Percentiles rank a stretch among this genome's conserved stretches.
Evolutionary conservation across 2,888 invertebrate species (phyloP).

Genomic region (Synergus laeviventris): DNA sequence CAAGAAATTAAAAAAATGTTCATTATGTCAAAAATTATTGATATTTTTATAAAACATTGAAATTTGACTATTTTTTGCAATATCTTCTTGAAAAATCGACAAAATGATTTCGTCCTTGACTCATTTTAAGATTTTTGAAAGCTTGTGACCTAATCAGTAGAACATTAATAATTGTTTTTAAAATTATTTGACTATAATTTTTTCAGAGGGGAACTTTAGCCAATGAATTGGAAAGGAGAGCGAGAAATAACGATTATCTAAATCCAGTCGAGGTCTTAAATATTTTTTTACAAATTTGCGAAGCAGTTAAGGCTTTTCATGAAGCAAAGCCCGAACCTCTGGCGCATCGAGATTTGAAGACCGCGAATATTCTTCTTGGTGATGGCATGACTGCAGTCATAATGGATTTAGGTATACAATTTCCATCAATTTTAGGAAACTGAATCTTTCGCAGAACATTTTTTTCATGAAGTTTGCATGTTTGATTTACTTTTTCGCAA

Average conservation of each 20-base stretch:
- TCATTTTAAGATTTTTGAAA: no score
- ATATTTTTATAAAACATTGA: no score
- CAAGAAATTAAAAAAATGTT: no score
- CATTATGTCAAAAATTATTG: no score
- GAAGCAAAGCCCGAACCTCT: slow-evolving; percentile 84
- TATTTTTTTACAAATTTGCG: slow-evolving; percentile 85
- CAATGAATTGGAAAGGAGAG: slow-evolving; percentile 81
- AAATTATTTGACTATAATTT: not conserved
- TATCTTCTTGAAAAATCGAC: no score
- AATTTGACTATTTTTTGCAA: no score
- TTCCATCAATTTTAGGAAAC: not conserved
- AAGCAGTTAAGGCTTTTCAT: slow-evolving; percentile 86
- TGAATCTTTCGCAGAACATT: not conserved
- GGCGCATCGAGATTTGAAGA: slow-evolving; percentile 91
- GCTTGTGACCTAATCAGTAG: not conserved
- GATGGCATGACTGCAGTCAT: slow-evolving; percentile 85
- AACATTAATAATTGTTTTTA: slow-evolving; percentile 6
- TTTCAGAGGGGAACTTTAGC: slow-evolving; percentile 84
- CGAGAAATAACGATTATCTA: slow-evolving; percentile 80
- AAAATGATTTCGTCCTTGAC: no score
- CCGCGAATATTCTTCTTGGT: slow-evolving; percentile 87
- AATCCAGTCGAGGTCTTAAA: slow-evolving; percentile 82
- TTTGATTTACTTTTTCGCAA: not conserved
- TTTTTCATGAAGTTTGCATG: not conserved
- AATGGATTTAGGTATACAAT: slow-evolving; percentile 85